Conservation (phyloP, 1,140 invertebrate species). For the Dreissena rostriformis region DNA sequence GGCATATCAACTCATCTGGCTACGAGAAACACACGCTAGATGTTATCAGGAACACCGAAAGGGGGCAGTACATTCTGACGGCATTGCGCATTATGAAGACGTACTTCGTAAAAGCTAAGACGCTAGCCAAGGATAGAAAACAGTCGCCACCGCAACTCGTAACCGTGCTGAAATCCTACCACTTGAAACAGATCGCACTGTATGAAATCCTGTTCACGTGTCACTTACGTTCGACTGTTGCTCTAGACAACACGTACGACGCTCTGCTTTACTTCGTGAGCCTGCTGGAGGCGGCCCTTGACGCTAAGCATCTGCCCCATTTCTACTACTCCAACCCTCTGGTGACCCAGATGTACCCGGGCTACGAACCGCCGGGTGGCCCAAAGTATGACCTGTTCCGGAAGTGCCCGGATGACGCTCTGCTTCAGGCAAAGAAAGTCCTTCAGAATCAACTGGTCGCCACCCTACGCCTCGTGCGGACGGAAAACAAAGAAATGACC, state of each 20-base stretch:
- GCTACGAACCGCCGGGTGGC: neutral
- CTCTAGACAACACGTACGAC: neutral
- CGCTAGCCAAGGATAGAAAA: neutral
- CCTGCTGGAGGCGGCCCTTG: neutral
- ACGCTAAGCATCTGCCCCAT: slow-evolving; percentile 35
- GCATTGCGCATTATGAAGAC: slow-evolving; percentile 24
- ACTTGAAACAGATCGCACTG: slow-evolving; percentile 10
- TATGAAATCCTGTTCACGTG: slow-evolving; percentile 13
- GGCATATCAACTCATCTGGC: slow-evolving; percentile 26
- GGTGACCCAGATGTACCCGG: neutral
- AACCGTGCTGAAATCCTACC: neutral
- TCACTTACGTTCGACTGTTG: slow-evolving; percentile 4
- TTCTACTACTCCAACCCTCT: slow-evolving; percentile 32
- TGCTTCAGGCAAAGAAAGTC: slow-evolving; percentile 6
- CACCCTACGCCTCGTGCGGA: neutral
- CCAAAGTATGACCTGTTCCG: slow-evolving; percentile 23
- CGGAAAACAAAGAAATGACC: neutral
- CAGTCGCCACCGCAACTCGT: neutral
- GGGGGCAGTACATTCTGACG: slow-evolving; percentile 25
- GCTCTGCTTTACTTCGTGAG: slow-evolving; percentile 12
- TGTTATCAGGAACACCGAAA: slow-evolving; percentile 14
- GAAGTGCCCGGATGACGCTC: slow-evolving; percentile 11
- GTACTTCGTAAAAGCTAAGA: slow-evolving; percentile 1
- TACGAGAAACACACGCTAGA: slow-evolving; percentile 45
- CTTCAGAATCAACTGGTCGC: slow-evolving; percentile 1